Base-by-base conservation (phyloP, 2,113 vertebrate species). In the Actenoides hombroni region DNA sequence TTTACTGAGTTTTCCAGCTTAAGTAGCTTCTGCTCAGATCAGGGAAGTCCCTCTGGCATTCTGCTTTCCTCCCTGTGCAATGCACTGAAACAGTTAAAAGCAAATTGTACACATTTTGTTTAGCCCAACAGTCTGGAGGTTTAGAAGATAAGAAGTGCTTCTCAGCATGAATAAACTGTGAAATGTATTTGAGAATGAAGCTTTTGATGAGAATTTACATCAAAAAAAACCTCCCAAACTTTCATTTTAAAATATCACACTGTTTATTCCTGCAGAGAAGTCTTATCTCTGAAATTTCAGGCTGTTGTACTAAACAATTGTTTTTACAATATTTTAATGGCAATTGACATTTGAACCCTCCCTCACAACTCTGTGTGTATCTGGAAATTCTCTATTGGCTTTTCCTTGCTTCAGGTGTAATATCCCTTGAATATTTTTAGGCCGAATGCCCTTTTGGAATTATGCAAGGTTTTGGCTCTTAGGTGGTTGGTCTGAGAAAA, bases 81-180 rank as follows among this genome's bases (percentile, higher is more conserved):
- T 8, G 33, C n/a, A 14, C 75, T 69, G 54, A 70, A 93, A 60
- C 23, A 56, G 76, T 86, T 95, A 93, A 88, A 90, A 96, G 21
- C 13, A 53, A 90, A 60, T 28, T 25, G 10, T 37, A 9, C 13
- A 7, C 5, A 5, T 51, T 79, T 78, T 56, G 19, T 91, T 79
- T 61, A 54, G 53, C 40, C 14, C 12, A 24, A 0, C 64, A 53
- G 54, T 9, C 67, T 91, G 53, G 48, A 42, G 16, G 33, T 70
- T 95, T 35, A 39, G 73, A 82, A 96, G 78, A 80, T 68, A 81
- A 89, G 60, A 89, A 68, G 19, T 4, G 33, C 35, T 85, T 89
- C 74, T 86, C 40, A 48, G 83, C 46, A 29, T 64, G 59, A 91
- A 63, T 53, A 35, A 93, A 82, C 76, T 83, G 57, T 86, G 91